phyloP scores from a whole-genome alignment of 1,140 invertebrate species.

The Euglossa dilemma region DNA sequence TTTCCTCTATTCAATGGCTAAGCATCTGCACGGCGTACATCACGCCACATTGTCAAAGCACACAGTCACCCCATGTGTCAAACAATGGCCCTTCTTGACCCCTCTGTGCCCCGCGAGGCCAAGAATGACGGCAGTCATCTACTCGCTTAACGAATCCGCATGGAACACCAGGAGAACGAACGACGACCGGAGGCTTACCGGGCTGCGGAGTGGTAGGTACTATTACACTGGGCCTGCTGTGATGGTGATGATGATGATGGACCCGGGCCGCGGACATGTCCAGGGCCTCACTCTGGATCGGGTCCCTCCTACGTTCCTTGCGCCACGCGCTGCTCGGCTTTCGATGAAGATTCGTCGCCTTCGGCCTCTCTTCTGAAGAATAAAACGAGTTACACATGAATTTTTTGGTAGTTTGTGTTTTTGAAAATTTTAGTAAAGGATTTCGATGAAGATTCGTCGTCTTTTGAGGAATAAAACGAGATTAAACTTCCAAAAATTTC shows the following conservation, averaged over 20 bases:
- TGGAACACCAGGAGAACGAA: background rate
- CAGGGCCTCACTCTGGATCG: constrained; percentile 80
- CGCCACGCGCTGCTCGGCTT: constrained; percentile 81
- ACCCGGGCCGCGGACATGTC: constrained; percentile 79
- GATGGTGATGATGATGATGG: constrained; percentile 65
- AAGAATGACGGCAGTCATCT: constrained; percentile 31
- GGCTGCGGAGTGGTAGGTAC: constrained; percentile 78
- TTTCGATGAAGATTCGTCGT: too few relatives aligned
- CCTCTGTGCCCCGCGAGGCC: constrained; percentile 6
- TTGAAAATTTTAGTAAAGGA: too few relatives aligned
- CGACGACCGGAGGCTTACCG: constrained; percentile 64
- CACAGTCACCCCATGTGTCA: constrained; percentile 37
- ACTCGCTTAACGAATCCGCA: constrained; percentile 23
- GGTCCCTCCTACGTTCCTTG: constrained; percentile 80
- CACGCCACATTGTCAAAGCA: constrained; percentile 55
- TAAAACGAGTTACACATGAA: constrained; percentile 33
- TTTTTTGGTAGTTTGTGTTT: background rate
- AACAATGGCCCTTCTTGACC: constrained; percentile 38
- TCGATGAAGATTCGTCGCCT: constrained; percentile 77
- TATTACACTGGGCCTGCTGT: constrained; percentile 80
- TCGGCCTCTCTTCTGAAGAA: constrained; percentile 78
- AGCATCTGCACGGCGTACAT: constrained; percentile 57
- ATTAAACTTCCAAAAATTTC: too few relatives aligned
- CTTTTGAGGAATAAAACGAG: too few relatives aligned
- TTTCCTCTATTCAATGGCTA: constrained; percentile 31